phyloP scores from a whole-genome alignment of 2,888 invertebrate species.

The Protula sp. region DNA sequence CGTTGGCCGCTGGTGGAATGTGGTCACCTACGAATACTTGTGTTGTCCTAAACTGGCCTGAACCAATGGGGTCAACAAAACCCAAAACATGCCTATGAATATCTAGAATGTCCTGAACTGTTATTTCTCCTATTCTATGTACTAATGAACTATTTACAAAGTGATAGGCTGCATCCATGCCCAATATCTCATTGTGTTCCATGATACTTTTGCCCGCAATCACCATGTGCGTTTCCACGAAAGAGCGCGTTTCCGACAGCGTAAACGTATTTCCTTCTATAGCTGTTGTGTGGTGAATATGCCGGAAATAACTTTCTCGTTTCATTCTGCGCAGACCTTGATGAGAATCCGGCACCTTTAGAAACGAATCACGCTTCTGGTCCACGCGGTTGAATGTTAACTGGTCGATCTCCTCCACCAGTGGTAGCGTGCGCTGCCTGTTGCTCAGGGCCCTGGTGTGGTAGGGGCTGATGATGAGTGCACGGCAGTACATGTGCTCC shows the following conservation, averaged over 20 bases:
- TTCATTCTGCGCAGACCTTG: constrained; percentile 79
- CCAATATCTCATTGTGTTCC: constrained; percentile 93
- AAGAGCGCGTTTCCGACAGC: constrained; percentile 80
- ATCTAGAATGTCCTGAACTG: constrained; percentile 79
- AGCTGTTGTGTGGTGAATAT: constrained; percentile 94
- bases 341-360: constrained; percentile 74
- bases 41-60: constrained; percentile 70
- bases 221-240: constrained; percentile 78
- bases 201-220: constrained; percentile 85
- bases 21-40: constrained; percentile 90
- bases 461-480: constrained; percentile 75
- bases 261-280: constrained; percentile 98
- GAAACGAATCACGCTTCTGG: constrained; percentile 73
- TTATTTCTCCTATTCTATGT: constrained; percentile 68
- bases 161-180: constrained; percentile 86
- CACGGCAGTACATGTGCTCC: constrained; percentile 79
- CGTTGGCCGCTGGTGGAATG: constrained; percentile 80
- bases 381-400: constrained; percentile 73
- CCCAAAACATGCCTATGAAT: constrained; percentile 90
- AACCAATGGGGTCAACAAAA: constrained; percentile 87
- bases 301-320: constrained; percentile 87
- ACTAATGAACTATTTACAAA: constrained; percentile 70
- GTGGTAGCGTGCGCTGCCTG: constrained; percentile 75
- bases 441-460: constrained; percentile 63
- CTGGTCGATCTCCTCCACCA: constrained; percentile 72